phyloP scores from a whole-genome alignment of 1,140 invertebrate genomes.

The Atta colombica region DNA sequence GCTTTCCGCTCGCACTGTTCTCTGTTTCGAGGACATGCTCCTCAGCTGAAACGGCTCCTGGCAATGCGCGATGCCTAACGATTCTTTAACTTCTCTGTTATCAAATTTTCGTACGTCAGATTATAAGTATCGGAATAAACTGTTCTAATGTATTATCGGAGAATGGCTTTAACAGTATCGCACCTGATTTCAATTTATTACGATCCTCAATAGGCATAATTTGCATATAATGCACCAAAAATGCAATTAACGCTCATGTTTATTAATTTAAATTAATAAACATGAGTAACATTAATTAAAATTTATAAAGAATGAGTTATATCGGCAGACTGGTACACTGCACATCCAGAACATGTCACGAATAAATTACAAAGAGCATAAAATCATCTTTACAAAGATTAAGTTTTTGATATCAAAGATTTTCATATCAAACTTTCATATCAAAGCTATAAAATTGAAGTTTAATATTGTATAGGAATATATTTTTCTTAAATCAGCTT shows the following conservation, averaged over 20 bases:
- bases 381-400: background rate
- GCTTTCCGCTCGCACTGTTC: conserved; percentile 14
- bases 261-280: conserved; percentile 16
- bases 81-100: conserved; percentile 79
- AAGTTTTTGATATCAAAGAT: background rate
- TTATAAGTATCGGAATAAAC: conserved; percentile 63
- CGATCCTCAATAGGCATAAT: background rate
- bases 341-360: background rate
- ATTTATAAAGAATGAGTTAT: conserved; percentile 1
- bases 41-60: conserved; percentile 12
- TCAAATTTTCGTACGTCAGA: conserved; percentile 61
- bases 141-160: conserved; percentile 27
- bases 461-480: background rate
- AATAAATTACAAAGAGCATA: background rate
- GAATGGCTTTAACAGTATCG: background rate
- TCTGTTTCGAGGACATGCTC: conserved; percentile 18
- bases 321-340: background rate
- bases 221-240: background rate
- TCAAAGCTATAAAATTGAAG: background rate
- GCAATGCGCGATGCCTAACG: conserved; percentile 69
- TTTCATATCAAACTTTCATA: background rate
- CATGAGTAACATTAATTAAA: conserved; percentile 8
- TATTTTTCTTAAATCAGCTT: background rate
- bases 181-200: conserved; percentile 31
- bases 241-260: conserved; percentile 30